Evolutionary conservation across 2,888 invertebrate genomes (phyloP).

Genomic region (Mesoligia furuncula): DNA sequence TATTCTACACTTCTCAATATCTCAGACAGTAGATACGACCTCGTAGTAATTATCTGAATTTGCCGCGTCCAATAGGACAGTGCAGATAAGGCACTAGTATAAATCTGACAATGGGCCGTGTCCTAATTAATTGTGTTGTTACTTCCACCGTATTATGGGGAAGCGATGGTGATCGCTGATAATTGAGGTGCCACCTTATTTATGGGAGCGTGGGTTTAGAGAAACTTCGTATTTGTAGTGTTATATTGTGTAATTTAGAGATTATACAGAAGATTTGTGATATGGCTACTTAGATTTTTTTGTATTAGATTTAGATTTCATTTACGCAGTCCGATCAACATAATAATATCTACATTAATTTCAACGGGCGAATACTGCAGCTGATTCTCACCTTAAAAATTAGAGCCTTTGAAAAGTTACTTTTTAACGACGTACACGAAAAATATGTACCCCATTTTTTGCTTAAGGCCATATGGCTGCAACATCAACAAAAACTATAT

Average conservation of each 20-base stretch:
- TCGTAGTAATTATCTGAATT: conserved; percentile 72
- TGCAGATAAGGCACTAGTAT: conserved; percentile 70
- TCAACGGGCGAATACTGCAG: neutral
- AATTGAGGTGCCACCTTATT: conserved; percentile 52
- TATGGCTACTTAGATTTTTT: neutral
- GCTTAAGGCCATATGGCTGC: conserved; percentile 4
- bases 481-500: conserved; percentile 19
- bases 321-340: neutral
- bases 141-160: conserved; percentile 67
- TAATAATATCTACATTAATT: neutral
- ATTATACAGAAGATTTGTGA: neutral
- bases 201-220: conserved; percentile 38
- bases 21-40: conserved; percentile 38
- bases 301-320: neutral
- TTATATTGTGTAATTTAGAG: conserved; percentile 9
- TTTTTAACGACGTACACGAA: neutral
- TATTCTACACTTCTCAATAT: conserved; percentile 32
- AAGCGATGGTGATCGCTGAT: conserved; percentile 69
- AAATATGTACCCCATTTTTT: conserved; percentile 13
- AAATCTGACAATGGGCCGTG: conserved; percentile 74
- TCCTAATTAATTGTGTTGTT: conserved; percentile 80
- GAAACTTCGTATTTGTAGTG: conserved; percentile 30
- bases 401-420: conserved; percentile 5
- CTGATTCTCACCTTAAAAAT: conserved; percentile 3
- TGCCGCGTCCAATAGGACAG: conserved; percentile 69